Percentiles rank a stretch among this genome's conserved stretches.
Evolutionary conservation across 2,113 vertebrate species (phyloP).

Genomic region (Pseudorectes ferrugineus): DNA sequence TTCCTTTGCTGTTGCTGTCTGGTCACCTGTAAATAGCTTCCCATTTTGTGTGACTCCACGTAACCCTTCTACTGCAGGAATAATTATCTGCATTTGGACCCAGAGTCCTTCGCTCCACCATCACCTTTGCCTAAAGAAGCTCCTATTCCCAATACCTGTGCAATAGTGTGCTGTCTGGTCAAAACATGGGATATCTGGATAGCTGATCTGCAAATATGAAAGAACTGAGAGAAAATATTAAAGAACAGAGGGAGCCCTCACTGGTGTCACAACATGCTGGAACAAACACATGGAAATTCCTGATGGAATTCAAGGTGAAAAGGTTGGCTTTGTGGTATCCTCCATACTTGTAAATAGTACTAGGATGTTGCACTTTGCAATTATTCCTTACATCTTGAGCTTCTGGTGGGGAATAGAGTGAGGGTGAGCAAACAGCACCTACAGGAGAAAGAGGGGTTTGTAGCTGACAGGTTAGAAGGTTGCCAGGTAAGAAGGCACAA

Average conservation of each 20-base stretch:
- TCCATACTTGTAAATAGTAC: background rate
- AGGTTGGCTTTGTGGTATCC: background rate
- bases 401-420: background rate
- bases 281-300: background rate
- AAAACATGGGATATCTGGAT: background rate
- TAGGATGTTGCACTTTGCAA: background rate
- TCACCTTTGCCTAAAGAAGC: background rate
- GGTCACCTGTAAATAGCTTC: background rate
- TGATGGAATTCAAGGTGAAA: background rate
- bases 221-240: background rate
- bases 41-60: background rate
- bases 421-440: background rate
- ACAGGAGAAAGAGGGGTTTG: background rate
- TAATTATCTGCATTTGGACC: background rate
- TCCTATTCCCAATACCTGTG: background rate
- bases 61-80: background rate
- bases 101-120: background rate
- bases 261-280: rapidly evolving
- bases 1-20: background rate
- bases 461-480: background rate
- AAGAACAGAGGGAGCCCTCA: background rate
- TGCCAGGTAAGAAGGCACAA: background rate
- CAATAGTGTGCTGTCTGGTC: background rate
- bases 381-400: background rate
- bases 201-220: background rate